phyloP scores from a whole-genome alignment of 2,113 vertebrate species.

The Halichoeres trimaculatus region DNA sequence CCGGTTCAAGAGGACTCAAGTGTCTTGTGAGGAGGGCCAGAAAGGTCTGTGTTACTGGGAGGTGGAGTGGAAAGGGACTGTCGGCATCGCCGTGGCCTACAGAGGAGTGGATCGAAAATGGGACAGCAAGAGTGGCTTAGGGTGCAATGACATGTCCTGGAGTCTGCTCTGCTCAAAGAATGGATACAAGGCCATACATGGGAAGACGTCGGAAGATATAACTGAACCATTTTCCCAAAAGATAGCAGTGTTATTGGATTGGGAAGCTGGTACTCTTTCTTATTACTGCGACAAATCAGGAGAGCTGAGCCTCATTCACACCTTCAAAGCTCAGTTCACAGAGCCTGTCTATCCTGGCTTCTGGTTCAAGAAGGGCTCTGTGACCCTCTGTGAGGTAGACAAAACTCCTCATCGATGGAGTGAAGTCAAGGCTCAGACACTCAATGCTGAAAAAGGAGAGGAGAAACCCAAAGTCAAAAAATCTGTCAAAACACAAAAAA shows the following conservation, averaged over 20 bases:
- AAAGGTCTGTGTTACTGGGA: constrained; percentile 50
- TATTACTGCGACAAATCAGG: constrained; percentile 35
- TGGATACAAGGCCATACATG: neutral
- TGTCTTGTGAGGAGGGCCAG: constrained; percentile 31
- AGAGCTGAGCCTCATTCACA: constrained; percentile 42
- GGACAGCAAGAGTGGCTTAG: constrained; percentile 3
- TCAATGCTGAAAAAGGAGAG: neutral
- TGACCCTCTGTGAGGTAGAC: constrained; percentile 29
- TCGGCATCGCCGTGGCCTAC: constrained; percentile 42
- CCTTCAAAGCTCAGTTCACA: constrained; percentile 39
- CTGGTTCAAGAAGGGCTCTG: constrained; percentile 45
- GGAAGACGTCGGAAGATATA: accelerated
- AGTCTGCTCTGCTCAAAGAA: accelerated
- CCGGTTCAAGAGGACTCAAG: constrained; percentile 50
- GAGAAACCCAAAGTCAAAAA: no score
- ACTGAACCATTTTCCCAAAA: accelerated
- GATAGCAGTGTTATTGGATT: constrained; percentile 45
- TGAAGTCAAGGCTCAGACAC: neutral
- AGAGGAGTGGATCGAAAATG: neutral
- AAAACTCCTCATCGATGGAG: neutral
- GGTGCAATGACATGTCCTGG: constrained; percentile 54
- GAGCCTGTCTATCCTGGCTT: constrained; percentile 28
- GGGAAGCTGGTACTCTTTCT: constrained; percentile 40
- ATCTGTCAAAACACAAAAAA: no score
- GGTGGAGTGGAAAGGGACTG: neutral